Base-by-base conservation (phyloP, 2,888 invertebrate genomes). In the Acrobasis repandana region DNA sequence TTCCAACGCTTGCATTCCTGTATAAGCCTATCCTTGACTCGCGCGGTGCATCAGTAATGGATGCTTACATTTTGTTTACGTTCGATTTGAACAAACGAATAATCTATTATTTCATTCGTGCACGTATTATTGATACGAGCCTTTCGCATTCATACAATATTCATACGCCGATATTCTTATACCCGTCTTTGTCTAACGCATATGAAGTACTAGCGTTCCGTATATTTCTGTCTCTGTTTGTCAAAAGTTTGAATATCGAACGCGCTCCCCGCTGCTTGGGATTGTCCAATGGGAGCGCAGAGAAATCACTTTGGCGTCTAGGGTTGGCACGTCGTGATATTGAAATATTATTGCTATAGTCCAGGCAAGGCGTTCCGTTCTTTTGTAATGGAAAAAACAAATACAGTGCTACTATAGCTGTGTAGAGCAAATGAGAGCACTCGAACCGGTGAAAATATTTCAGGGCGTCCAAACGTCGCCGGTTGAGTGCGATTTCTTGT, bases 21-120 rank as follows among this genome's bases (percentile, higher is more conserved):
- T 71, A 60, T 66, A 73, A 67, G 63, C 59, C 61, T 63, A 68
- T 72, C 75, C 65, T 75, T 72, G 74, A 63, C 68, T 70, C 75
- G 66, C 76, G 70, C 73, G 72, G 74, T 80, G 82, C 83, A 85
- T 86, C 87, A 82, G 83, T 90, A 87, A 90, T 88, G 85, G 88
- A 89, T 84, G 89, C 86, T 86, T 84, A 89, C 91, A 88, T 86
- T 90, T 90, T 90, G 92, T 92, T 91, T 89, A 91, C 89, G 86
- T 88, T 85, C 90, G 86, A 88, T 89, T 88, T 80, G 88, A 91
- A 91, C 92, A 91, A 90, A 90, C 90, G 90, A 89, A 91, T 91
- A 89, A 91, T 91, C 92, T 90, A 92, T 92, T 92, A 91, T 92
- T 92, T 91, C 92, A 91, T 91, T 92, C 92, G 90, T 88, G 83